Evolutionary conservation across 1,140 invertebrate species (phyloP).

Genomic region (Rhysida immarginata): DNA sequence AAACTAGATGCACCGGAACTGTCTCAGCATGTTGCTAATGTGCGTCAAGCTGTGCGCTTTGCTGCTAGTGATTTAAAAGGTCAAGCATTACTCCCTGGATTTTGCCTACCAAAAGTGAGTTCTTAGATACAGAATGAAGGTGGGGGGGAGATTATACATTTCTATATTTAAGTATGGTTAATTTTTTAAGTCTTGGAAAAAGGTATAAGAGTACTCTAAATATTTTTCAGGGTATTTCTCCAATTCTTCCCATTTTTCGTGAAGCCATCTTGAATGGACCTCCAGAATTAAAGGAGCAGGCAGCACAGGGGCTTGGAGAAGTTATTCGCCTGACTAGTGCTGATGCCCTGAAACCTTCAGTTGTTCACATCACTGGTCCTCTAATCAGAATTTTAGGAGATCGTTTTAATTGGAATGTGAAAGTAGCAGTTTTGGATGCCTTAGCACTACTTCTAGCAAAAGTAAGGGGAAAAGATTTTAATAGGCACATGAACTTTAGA

Average conservation of each 20-base stretch:
- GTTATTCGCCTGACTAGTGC: conserved; percentile 73
- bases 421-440: conserved; percentile 89
- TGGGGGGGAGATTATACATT: no score
- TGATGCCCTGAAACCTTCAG: conserved; percentile 76
- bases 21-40: conserved; percentile 66
- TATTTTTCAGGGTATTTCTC: conserved; percentile 57
- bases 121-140: no score
- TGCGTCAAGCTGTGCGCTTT: conserved; percentile 78
- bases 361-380: conserved; percentile 92
- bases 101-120: conserved; percentile 68
- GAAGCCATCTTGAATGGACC: conserved; percentile 89
- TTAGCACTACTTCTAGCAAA: conserved; percentile 79
- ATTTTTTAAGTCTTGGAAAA: no score
- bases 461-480: conserved; percentile 30
- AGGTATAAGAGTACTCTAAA: no score
- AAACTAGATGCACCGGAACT: conserved; percentile 64
- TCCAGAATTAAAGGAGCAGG: conserved; percentile 87
- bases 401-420: conserved; percentile 79
- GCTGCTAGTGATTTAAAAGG: conserved; percentile 73
- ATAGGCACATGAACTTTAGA: not conserved
- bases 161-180: no score
- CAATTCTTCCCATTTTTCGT: conserved; percentile 83
- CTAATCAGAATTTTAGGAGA: conserved; percentile 94
- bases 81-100: conserved; percentile 69
- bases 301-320: conserved; percentile 84